Evolutionary conservation across 2,113 vertebrate species (phyloP), one percentile per base, ranked within the genome.

Genomic region (Bufo gargarizans): DNA sequence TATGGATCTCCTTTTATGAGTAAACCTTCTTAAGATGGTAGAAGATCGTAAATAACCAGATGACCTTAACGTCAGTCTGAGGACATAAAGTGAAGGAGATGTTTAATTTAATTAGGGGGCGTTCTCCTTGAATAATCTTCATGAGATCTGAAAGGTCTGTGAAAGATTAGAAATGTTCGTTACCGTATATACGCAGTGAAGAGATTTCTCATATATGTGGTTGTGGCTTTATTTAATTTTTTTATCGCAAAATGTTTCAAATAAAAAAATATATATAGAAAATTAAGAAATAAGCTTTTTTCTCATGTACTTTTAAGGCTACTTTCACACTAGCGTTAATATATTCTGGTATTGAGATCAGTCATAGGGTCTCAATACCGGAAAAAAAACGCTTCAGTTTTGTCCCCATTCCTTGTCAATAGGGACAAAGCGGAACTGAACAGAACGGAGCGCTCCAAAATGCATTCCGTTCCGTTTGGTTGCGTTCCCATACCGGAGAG

Each of bases 51-150:
- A 65, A 77, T 56, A 72, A 82, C 56, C 19, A 65, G 22, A 63
- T 65, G 20, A 67, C 69, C 80, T 82, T 71, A 80, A 58, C 49
- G n/a, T 84, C 56, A 55, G 84, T n/a, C 71, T 77, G 47, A 43
- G 80, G 56, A 83, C 80, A 88, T 88, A 67, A 83, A 65, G 56
- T 58, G 84, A 88, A 88, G 77, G 71, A 84, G 72, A 84, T 10
- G 53, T 83, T 76, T 84, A 77, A 88, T 88, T 77, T 14, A 76
- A 83, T 84, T 83, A 88, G 20, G 22, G 14, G 13, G 61, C 79
- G 45, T 50, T 78, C 47, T 78, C 53, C 13, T 33, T 43, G n/a
- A 33, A 63, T 69, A 77, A 79, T 86, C 47, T 86, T 79, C 43
- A 80, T 86, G 19, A 67, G 85, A 86, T 56, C 85, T 56, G 77